A percentile compares a stretch with the other conserved stretches of the same genome.
phyloP scores from a whole-genome alignment of 2,797 vertebrate species.

The Rhabdophis nuchalis region DNA sequence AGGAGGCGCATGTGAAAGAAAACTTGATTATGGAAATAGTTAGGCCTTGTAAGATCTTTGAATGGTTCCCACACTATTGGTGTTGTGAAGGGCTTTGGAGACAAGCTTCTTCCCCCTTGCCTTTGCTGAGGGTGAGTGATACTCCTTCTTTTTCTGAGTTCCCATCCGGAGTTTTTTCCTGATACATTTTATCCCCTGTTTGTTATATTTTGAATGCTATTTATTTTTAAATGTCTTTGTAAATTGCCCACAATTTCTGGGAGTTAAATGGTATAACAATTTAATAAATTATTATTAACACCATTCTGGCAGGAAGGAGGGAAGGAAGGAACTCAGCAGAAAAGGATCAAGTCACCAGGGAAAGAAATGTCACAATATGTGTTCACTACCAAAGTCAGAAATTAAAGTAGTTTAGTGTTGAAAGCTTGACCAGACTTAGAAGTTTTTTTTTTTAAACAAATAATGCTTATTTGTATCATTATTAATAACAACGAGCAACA shows the following conservation, averaged over 20 bases:
- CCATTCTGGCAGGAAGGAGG: not conserved
- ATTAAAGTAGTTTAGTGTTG: not conserved
- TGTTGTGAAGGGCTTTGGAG: not conserved
- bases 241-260: not conserved
- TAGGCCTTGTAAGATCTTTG: too few species aligned
- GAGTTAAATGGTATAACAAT: not conserved
- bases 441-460: not conserved
- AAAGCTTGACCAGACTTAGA: not conserved
- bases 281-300: not conserved
- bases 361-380: not conserved
- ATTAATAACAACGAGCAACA: not conserved
- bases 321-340: not conserved
- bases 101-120: not conserved
- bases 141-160: not conserved
- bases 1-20: not conserved
- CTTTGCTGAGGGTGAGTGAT: not conserved
- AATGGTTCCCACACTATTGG: not conserved
- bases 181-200: not conserved
- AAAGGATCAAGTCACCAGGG: not conserved
- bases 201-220: not conserved
- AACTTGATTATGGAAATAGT: not conserved
- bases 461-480: not conserved
- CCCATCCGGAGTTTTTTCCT: not conserved
- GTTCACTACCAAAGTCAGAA: not conserved
- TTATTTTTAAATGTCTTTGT: not conserved